These are phyloP conservation scores for Tipula confusa DNA, from an alignment of 2,888 invertebrate species.

Conservation along the genomic window DNA sequence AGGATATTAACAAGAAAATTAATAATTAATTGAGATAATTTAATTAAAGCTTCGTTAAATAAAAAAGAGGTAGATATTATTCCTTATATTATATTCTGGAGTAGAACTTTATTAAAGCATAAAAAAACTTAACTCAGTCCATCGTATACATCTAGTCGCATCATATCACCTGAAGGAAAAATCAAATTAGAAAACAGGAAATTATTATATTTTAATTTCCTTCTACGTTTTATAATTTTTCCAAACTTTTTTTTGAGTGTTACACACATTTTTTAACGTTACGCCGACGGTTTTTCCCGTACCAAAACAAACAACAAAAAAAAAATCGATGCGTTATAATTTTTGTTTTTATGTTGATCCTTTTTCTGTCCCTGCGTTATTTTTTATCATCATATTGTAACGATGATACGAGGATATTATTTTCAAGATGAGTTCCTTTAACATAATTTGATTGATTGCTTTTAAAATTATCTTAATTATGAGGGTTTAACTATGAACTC, in stretches of 20 bases:
- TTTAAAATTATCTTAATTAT: conserved; percentile 14
- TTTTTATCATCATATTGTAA: background rate
- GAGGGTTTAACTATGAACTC: conserved; percentile 25
- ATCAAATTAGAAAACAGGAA: conserved; percentile 3
- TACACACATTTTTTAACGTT: background rate
- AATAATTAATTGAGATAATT: background rate
- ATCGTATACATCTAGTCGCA: background rate
- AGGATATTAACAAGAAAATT: background rate
- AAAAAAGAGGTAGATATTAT: background rate
- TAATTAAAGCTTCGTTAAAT: background rate
- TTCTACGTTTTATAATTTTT: background rate
- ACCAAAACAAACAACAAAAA: too few relatives aligned
- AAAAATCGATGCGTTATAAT: background rate
- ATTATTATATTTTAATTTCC: conserved; percentile 12
- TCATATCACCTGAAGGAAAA: background rate
- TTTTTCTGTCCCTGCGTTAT: background rate
- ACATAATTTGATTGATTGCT: conserved; percentile 20
- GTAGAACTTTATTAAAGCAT: too few relatives aligned
- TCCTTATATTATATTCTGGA: background rate
- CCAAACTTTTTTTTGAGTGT: background rate
- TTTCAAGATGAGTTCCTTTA: background rate
- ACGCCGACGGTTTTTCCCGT: conserved; percentile 12
- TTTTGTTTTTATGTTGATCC: background rate
- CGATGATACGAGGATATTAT: background rate
- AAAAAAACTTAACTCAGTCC: background rate